A percentile compares a stretch with the other conserved stretches of the same genome.
Conservation (phyloP, 2,888 invertebrate genomes). For the Eulithis prunata region DNA sequence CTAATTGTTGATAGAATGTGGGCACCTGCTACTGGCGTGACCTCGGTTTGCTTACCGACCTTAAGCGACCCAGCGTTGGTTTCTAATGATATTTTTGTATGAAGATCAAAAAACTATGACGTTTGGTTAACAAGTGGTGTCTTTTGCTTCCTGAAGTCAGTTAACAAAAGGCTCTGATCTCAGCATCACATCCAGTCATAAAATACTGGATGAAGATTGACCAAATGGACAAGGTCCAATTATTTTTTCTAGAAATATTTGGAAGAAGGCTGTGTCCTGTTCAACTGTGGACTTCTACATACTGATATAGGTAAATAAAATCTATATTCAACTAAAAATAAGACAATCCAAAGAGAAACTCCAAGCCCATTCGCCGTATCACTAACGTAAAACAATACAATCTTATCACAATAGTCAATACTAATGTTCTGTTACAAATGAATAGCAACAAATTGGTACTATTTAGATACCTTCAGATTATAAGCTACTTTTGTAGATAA, state of each 20-base stretch:
- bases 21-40: conserved; percentile 49
- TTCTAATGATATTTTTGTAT: too few species aligned
- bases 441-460: conserved; percentile 39
- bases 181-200: too few species aligned
- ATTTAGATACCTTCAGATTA: conserved; percentile 41
- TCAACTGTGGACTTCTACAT: too few species aligned
- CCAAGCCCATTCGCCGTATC: conserved; percentile 20
- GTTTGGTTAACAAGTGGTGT: too few species aligned
- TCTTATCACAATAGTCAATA: conserved; percentile 42
- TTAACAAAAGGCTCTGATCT: too few species aligned
- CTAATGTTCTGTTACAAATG: conserved; percentile 38
- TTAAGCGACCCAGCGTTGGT: conserved; percentile 18
- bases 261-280: too few species aligned
- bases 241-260: too few species aligned
- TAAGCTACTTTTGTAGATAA: conserved; percentile 26
- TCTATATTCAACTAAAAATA: neutral
- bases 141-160: too few species aligned
- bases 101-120: too few species aligned
- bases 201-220: too few species aligned
- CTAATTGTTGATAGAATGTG: conserved; percentile 80
- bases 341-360: conserved; percentile 9
- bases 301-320: too few species aligned
- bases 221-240: too few species aligned
- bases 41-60: conserved; percentile 27
- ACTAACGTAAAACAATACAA: conserved; percentile 34